Percentiles rank a stretch among this genome's conserved stretches.
Evolutionary conservation across 2,888 invertebrate genomes (phyloP).

Genomic region (Hydrotaea cyrtoneurina): DNA sequence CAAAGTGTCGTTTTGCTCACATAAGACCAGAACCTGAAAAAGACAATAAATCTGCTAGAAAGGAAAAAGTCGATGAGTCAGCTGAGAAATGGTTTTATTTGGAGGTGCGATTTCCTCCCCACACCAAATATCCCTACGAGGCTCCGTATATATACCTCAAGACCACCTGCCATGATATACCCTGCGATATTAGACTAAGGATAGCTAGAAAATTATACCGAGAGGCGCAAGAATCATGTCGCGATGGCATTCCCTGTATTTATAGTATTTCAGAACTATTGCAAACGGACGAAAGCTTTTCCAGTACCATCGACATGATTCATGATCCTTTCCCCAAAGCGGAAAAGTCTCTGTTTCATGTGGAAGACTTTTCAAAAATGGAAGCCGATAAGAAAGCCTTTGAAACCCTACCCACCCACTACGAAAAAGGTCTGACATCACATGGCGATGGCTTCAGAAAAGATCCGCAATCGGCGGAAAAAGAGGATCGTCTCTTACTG

Average conservation of each 20-base stretch:
- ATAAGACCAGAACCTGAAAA: slow-evolving; percentile 79
- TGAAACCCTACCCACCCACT: slow-evolving; percentile 83
- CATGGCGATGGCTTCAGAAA: slow-evolving; percentile 81
- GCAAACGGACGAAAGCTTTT: slow-evolving; percentile 84
- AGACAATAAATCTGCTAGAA: slow-evolving; percentile 68
- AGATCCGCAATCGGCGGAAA: slow-evolving; percentile 82
- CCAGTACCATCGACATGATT: slow-evolving; percentile 83
- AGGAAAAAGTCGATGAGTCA: slow-evolving; percentile 27
- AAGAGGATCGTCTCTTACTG: slow-evolving; percentile 85
- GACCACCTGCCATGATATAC: slow-evolving; percentile 84
- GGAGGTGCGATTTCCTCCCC: slow-evolving; percentile 88
- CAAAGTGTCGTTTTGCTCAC: slow-evolving; percentile 89
- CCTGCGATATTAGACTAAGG: slow-evolving; percentile 85
- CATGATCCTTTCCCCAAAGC: slow-evolving; percentile 82
- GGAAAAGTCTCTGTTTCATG: slow-evolving; percentile 84
- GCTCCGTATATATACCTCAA: slow-evolving; percentile 87
- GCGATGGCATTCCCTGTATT: slow-evolving; percentile 87
- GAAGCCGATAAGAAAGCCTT: slow-evolving; percentile 72
- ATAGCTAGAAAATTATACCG: slow-evolving; percentile 85
- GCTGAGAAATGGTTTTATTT: slow-evolving; percentile 83
- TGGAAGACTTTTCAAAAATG: slow-evolving; percentile 72
- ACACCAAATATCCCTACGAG: slow-evolving; percentile 88
- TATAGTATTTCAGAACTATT: slow-evolving; percentile 87
- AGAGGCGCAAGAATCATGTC: slow-evolving; percentile 85
- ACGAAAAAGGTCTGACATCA: slow-evolving; percentile 84